These are phyloP conservation scores for Emberiza fucata DNA, from an alignment of 2,113 vertebrate species.

Conservation along the genomic window DNA sequence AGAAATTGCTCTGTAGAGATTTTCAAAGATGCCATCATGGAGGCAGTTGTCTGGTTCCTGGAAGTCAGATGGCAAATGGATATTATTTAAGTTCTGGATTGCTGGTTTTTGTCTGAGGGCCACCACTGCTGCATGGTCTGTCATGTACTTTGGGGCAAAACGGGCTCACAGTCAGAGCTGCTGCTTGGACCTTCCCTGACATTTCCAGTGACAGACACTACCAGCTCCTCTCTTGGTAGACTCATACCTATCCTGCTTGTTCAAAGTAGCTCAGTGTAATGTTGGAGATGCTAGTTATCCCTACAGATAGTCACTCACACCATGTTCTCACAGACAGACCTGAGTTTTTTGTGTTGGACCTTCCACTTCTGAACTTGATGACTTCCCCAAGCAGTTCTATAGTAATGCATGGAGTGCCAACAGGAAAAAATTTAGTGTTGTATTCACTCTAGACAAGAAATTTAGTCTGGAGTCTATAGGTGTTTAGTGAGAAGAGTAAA, in stretches of 20 bases:
- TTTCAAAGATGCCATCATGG: not conserved
- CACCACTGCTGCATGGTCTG: fast-evolving
- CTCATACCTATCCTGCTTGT: not conserved
- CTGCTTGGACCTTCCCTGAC: not conserved
- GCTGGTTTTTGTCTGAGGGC: not conserved
- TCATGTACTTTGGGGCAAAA: not conserved
- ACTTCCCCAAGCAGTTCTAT: not conserved
- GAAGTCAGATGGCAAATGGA: not conserved
- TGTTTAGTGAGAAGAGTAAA: not conserved
- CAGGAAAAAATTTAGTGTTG: not conserved
- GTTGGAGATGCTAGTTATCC: not conserved
- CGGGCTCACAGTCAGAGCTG: not conserved
- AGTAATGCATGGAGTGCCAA: not conserved
- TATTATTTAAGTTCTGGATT: not conserved
- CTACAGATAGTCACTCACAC: not conserved
- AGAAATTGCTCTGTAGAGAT: conserved; percentile 9
- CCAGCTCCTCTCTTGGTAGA: not conserved
- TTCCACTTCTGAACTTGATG: not conserved
- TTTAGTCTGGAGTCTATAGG: not conserved
- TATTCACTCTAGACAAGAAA: not conserved
- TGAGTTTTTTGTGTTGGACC: not conserved
- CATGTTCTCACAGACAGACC: not conserved
- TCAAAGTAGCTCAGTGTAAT: not conserved
- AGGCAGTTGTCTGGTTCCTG: not conserved
- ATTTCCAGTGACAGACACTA: not conserved